phyloP scores from a whole-genome alignment of 2,113 vertebrate species.

The Cyphomyrus plagiostoma region DNA sequence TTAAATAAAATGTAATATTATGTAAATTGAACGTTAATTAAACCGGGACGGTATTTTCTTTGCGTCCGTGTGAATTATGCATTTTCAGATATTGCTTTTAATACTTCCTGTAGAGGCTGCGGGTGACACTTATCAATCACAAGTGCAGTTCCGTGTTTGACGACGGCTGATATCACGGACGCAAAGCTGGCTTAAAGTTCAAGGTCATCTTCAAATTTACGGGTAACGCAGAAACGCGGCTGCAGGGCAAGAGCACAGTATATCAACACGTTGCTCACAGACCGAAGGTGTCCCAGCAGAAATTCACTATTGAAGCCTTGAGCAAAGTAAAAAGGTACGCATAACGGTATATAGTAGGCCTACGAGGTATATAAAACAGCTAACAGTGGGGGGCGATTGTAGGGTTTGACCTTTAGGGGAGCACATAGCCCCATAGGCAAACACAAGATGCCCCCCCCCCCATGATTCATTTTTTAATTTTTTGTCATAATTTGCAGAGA shows the following conservation, averaged over 20 bases:
- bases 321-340: neutral
- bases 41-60: neutral
- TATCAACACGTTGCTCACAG: neutral
- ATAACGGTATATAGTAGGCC: neutral
- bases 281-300: neutral
- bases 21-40: neutral
- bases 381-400: neutral
- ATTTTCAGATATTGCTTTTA: neutral
- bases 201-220: neutral
- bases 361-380: neutral
- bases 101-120: neutral
- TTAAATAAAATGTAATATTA: neutral
- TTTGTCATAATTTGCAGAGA: neutral
- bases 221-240: neutral
- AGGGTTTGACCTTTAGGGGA: neutral
- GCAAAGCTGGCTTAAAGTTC: neutral
- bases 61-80: neutral
- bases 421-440: neutral
- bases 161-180: neutral
- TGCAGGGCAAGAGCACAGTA: neutral
- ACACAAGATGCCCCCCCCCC: neutral
- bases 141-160: neutral
- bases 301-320: neutral
- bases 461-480: neutral
- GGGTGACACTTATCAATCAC: neutral